Evolutionary conservation across 2,888 invertebrate genomes (phyloP).

Genomic region (Pycnomerus fuliginosus): DNA sequence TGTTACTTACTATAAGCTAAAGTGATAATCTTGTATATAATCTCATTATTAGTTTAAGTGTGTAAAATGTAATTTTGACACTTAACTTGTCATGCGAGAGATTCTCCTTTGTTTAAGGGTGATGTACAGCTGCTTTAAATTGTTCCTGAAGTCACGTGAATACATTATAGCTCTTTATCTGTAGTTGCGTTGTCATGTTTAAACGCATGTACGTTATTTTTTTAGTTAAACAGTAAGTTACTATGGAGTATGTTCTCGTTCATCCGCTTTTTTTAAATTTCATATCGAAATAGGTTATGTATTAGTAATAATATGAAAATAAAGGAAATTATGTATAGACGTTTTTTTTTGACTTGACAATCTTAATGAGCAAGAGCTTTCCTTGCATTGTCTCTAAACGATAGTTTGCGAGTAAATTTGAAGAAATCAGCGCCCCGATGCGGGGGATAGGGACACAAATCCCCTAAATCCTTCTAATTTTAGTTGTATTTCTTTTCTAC

Average conservation of each 20-base stretch:
- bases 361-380: too few species aligned
- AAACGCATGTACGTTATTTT: slow-evolving; percentile 7
- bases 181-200: too few species aligned
- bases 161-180: too few species aligned
- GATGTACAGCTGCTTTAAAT: too few species aligned
- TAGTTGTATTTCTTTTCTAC: too few species aligned
- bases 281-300: slow-evolving; percentile 12
- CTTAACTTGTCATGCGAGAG: slow-evolving; percentile 11
- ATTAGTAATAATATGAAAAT: slow-evolving; percentile 14
- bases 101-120: slow-evolving; percentile 8
- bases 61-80: slow-evolving; percentile 5
- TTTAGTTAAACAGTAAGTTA: slow-evolving; percentile 4
- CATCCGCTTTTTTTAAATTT: slow-evolving; percentile 9
- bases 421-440: too few species aligned
- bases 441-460: too few species aligned
- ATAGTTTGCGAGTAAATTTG: too few species aligned
- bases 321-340: slow-evolving; percentile 14
- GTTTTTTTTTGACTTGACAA: too few species aligned
- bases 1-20: slow-evolving; percentile 15
- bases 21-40: slow-evolving; percentile 26
- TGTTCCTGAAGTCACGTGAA: too few species aligned
- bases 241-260: slow-evolving; percentile 3
- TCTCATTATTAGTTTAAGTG: slow-evolving; percentile 15
- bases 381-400: too few species aligned
- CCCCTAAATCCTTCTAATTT: too few species aligned